These are phyloP conservation scores for Drosophila mimica DNA, from an alignment of 2,888 invertebrate species.

Conservation along the genomic window DNA sequence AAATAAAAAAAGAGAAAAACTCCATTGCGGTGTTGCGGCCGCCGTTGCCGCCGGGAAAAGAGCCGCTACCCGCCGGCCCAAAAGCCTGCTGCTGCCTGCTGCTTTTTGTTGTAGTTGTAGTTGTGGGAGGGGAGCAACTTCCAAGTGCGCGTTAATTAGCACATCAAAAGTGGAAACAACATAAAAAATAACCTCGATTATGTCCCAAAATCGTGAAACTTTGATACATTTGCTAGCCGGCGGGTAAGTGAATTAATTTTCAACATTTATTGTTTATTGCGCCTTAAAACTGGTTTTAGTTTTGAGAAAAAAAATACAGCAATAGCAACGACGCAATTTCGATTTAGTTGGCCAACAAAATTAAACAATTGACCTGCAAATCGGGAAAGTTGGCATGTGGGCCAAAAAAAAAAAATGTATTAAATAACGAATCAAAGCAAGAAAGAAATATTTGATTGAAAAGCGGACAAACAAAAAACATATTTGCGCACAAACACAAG, in stretches of 20 bases:
- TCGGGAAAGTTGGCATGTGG: slow-evolving; percentile 59
- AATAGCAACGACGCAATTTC: slow-evolving; percentile 67
- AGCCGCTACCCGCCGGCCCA: slow-evolving; percentile 39
- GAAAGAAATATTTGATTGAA: slow-evolving; percentile 29
- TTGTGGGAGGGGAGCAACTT: slow-evolving; percentile 15
- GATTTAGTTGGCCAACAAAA: slow-evolving; percentile 46
- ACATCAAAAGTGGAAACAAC: neutral
- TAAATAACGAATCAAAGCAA: slow-evolving; percentile 20
- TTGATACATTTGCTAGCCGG: slow-evolving; percentile 97
- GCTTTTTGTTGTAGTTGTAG: neutral
- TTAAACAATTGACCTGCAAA: slow-evolving; percentile 48
- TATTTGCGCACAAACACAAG: neutral
- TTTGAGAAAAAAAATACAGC: slow-evolving; percentile 10
- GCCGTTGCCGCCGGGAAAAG: slow-evolving; percentile 53
- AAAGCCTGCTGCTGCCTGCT: slow-evolving; percentile 21
- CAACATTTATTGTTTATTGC: slow-evolving; percentile 34
- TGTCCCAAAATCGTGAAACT: slow-evolving; percentile 90
- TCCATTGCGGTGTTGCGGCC: slow-evolving; percentile 54
- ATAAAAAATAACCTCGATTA: slow-evolving; percentile 54
- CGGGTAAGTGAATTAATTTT: slow-evolving; percentile 90
- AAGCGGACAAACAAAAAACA: slow-evolving; percentile 30
- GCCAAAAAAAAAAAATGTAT: slow-evolving; percentile 54
- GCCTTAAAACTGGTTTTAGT: slow-evolving; percentile 51
- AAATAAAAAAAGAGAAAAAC: slow-evolving; percentile 28
- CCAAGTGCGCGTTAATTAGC: slow-evolving; percentile 46